Evolutionary conservation across 2,888 invertebrate species (phyloP).

Genomic region (Lamproptera curius): DNA sequence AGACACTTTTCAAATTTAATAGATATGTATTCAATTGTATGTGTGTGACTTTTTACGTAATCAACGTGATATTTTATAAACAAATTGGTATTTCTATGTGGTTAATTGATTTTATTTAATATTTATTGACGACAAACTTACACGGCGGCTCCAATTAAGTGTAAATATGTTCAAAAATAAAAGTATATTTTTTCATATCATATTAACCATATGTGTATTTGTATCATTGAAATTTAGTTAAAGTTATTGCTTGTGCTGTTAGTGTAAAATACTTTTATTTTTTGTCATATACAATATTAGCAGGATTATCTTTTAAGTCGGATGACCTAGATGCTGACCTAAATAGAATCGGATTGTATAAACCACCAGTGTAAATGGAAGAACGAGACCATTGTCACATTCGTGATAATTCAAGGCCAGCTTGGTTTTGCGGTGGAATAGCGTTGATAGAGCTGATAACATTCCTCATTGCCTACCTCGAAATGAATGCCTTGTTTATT

Average conservation of each 20-base stretch:
- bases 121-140: not conserved
- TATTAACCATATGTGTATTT: not conserved
- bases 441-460: constrained; percentile 4
- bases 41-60: no score
- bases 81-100: no score
- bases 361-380: constrained; percentile 16
- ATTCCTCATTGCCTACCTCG: constrained; percentile 6
- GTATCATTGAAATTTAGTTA: not conserved
- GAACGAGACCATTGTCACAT: constrained; percentile 8
- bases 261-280: not conserved
- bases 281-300: constrained; percentile 1
- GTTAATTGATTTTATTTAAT: not conserved
- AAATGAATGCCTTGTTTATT: not conserved
- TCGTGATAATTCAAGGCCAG: constrained; percentile 8
- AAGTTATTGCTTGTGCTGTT: no score
- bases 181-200: not conserved
- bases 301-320: constrained; percentile 9
- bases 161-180: no score
- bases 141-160: no score
- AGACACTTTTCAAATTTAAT: no score
- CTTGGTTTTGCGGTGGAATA: constrained; percentile 8
- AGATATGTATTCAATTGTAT: no score
- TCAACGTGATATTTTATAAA: no score
- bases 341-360: constrained; percentile 18
- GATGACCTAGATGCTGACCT: constrained; percentile 14